Evolutionary conservation across 2,888 invertebrate genomes (phyloP), one percentile per base, ranked within the genome.

Genomic region (Cheilosia variabilis): DNA sequence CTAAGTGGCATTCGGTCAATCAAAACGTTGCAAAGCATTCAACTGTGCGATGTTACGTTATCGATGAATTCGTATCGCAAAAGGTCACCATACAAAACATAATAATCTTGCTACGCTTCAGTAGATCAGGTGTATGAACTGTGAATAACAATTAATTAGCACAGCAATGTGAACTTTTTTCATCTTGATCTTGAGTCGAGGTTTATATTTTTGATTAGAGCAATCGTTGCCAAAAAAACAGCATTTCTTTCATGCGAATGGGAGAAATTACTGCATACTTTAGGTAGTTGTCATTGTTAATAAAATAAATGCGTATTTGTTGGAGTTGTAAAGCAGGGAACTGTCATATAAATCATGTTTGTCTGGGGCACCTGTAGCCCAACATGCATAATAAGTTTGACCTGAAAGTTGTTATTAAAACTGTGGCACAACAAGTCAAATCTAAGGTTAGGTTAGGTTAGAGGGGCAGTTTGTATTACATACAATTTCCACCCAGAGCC

Each of bases 61-160:
- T 22, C 24, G 24, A 24, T 52, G 15, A 10, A 3, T 10, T 10
- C 22, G 4, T 50, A 45, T 22, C 10, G 3, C 22, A 22, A 19
- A 50, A 50, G 19, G 50, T 22, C 50, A 50, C 10, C 19, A 10
- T 2, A 13, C 4, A 22, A 22, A 22, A 13, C 9, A 22, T 13
- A 22, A 22, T 50, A 13, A 10, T 10, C 22, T 19, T 52, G 10
- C 13, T 52, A 6, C 24, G 10, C 19, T 13, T 50, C 50, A 24
- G 5, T 15, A 4, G 2, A 19, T 17, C 7, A 24, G 24, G 5
- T 22, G 24, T 24, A 52, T 24, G 24, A 52, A 24, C 24, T 52
- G 15, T 52, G 52, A 52, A 27, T 27, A 24, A 24, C 24, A 52
- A 52, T 52, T 24, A n/a, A 27, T 52, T 52, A 52, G 15, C 52